A percentile compares a stretch with the other conserved stretches of the same genome.
Evolutionary conservation across 2,113 vertebrate species (phyloP).

Genomic region (Platycercus adscitus): DNA sequence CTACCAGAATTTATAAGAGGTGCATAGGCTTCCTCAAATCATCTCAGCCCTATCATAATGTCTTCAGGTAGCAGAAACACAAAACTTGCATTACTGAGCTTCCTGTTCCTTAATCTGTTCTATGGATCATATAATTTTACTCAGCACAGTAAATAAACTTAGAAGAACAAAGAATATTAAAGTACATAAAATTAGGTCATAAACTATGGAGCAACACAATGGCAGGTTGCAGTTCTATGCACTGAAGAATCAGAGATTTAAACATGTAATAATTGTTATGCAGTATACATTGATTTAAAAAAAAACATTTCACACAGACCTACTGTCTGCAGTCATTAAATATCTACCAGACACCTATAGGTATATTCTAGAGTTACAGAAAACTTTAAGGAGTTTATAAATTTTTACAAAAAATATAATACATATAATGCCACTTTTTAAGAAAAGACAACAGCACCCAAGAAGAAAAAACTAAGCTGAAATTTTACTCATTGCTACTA

Average conservation of each 20-base stretch:
- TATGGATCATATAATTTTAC: constrained; percentile 71
- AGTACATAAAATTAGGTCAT: constrained; percentile 69
- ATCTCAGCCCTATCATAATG: neutral
- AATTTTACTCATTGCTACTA: neutral
- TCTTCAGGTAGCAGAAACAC: neutral
- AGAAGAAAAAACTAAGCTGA: neutral
- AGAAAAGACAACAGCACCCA: neutral
- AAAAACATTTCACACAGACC: neutral
- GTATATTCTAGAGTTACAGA: constrained; percentile 8
- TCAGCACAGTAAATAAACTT: constrained; percentile 67
- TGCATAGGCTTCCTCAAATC: neutral
- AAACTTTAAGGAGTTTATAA: neutral
- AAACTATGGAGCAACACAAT: constrained; percentile 49
- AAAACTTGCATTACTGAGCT: constrained; percentile 21
- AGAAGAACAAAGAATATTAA: constrained; percentile 60
- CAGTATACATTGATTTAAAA: neutral
- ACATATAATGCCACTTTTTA: neutral
- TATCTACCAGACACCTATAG: constrained; percentile 8
- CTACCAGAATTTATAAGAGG: neutral
- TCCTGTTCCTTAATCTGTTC: constrained; percentile 42
- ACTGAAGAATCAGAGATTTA: constrained; percentile 59
- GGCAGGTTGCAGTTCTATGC: constrained; percentile 47
- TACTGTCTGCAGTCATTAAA: constrained; percentile 31
- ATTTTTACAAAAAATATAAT: neutral
- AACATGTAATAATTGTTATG: constrained; percentile 53